Percentiles rank a stretch among this genome's conserved stretches.
Evolutionary conservation across 2,888 invertebrate genomes (phyloP).

Genomic region (Agrypnus murinus): DNA sequence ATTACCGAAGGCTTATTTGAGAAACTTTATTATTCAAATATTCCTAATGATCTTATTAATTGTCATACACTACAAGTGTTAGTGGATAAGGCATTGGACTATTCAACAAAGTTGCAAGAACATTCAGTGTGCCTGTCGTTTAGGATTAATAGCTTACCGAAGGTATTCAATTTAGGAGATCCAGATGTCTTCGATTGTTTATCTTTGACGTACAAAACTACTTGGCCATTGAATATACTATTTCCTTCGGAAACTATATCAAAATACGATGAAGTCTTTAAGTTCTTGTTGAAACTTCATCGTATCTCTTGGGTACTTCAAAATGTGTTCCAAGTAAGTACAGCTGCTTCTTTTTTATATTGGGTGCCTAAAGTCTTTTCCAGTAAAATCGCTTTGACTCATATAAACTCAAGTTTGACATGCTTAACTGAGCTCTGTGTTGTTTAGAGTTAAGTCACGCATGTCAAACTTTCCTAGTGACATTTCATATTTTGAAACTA

Average conservation of each 20-base stretch:
- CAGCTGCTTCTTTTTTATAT: no score
- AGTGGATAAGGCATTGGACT: constrained; percentile 80
- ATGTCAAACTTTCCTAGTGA: no score
- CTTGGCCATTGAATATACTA: constrained; percentile 87
- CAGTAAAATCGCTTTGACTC: no score
- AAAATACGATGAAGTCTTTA: constrained; percentile 84
- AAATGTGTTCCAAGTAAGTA: constrained; percentile 77
- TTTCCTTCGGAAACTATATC: constrained; percentile 81
- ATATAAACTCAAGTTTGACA: no score
- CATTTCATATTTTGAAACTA: no score
- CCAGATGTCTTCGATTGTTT: constrained; percentile 81
- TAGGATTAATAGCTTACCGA: constrained; percentile 76
- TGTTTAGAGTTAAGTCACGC: no score
- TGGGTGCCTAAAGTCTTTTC: no score
- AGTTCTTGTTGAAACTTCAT: constrained; percentile 83
- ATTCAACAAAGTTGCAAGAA: constrained; percentile 78
- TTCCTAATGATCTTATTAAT: constrained; percentile 81
- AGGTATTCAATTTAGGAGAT: constrained; percentile 77
- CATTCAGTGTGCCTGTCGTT: constrained; percentile 79
- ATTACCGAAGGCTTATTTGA: constrained; percentile 82
- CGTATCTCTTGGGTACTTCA: constrained; percentile 85
- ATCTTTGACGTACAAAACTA: constrained; percentile 80
- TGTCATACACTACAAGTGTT: constrained; percentile 81
- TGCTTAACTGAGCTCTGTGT: no score
- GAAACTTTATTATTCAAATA: constrained; percentile 78